Evolutionary conservation across 2,888 invertebrate genomes (phyloP).

Genomic region (Orchesella flavescens): DNA sequence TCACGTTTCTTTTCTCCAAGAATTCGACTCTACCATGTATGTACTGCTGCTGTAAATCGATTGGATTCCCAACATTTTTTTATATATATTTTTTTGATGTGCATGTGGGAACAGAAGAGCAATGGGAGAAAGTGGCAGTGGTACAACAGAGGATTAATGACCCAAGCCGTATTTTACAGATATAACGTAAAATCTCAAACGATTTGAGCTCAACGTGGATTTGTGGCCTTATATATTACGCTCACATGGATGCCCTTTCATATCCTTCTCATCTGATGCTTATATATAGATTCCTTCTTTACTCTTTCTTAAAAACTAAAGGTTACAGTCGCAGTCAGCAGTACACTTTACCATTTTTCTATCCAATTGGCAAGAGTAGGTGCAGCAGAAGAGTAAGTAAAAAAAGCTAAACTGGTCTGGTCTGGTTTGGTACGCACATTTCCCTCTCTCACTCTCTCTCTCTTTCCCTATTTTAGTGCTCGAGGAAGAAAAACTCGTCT

Average conservation of each 20-base stretch:
- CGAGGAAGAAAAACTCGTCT: too few relatives aligned
- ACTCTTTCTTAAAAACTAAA: not conserved
- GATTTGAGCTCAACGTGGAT: slow-evolving; percentile 29
- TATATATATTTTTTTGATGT: too few relatives aligned
- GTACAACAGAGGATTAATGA: slow-evolving; percentile 27
- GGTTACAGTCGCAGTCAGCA: not conserved
- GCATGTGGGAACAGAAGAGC: too few relatives aligned
- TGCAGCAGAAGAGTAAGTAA: not conserved
- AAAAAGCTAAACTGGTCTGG: not conserved
- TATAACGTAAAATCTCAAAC: slow-evolving; percentile 22
- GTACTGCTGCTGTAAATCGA: too few relatives aligned
- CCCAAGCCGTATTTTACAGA: slow-evolving; percentile 9
- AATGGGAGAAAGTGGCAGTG: too few relatives aligned
- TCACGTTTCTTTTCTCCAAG: too few relatives aligned
- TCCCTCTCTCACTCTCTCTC: not conserved
- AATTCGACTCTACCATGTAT: too few relatives aligned
- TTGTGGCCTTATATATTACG: slow-evolving; percentile 43
- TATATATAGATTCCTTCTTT: not conserved
- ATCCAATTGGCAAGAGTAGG: too few relatives aligned
- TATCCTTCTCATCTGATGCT: slow-evolving; percentile 3
- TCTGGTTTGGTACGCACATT: not conserved
- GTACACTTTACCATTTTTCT: not conserved
- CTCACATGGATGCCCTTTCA: slow-evolving; percentile 39
- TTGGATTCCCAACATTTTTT: too few relatives aligned
- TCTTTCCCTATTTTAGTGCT: not conserved